phyloP scores from a whole-genome alignment of 2,113 vertebrate genomes.

The Ascaphus truei region DNA sequence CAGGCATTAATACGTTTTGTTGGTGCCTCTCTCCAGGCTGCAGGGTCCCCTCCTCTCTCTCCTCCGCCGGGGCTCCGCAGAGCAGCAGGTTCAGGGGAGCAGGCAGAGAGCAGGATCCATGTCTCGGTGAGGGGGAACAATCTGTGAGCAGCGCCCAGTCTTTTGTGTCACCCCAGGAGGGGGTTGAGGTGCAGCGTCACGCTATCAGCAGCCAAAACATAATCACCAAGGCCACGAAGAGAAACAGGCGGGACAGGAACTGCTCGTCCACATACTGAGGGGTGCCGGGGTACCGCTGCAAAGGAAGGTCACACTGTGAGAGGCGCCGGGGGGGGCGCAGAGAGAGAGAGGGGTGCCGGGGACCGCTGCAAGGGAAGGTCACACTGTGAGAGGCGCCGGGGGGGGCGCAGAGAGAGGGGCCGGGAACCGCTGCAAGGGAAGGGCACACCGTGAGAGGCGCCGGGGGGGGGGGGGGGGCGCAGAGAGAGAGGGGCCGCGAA shows the following conservation, averaged over 20 bases:
- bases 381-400: too few species aligned
- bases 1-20: conserved; percentile 14
- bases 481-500: too few species aligned
- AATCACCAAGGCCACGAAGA: conserved; percentile 93
- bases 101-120: not conserved
- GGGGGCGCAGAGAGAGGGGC: too few species aligned
- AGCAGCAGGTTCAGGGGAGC: not conserved
- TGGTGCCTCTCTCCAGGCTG: not conserved
- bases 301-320: too few species aligned
- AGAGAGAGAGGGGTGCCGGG: too few species aligned
- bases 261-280: conserved; percentile 94
- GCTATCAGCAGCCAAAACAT: conserved; percentile 98
- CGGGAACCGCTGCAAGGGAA: too few species aligned
- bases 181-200: conserved; percentile 56
- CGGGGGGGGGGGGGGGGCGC: too few species aligned
- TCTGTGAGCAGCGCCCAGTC: conserved; percentile 48
- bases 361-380: too few species aligned
- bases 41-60: not conserved
- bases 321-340: too few species aligned
- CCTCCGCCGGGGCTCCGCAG: not conserved
- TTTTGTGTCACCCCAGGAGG: conserved; percentile 33
- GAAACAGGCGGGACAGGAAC: conserved; percentile 96
- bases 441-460: too few species aligned
- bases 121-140: conserved; percentile 42
- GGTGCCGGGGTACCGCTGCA: conserved; percentile 89